Evolutionary conservation across 2,888 invertebrate genomes (phyloP).

Genomic region (Nomada fucata): DNA sequence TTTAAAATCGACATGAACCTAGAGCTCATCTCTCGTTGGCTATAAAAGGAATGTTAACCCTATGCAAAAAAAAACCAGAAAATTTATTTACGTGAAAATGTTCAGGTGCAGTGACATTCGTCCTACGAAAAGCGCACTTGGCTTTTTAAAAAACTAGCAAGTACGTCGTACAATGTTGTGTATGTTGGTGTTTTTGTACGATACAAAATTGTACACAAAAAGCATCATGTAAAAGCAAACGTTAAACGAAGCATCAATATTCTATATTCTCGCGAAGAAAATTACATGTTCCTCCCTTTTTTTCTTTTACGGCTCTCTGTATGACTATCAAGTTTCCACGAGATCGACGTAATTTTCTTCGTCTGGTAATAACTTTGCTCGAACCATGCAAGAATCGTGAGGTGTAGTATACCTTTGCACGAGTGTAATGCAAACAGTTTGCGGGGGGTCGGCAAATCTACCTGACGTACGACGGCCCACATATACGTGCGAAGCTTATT

Average conservation of each 20-base stretch:
- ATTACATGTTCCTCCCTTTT: neutral
- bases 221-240: constrained; percentile 42
- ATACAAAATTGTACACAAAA: constrained; percentile 51
- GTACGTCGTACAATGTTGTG: constrained; percentile 39
- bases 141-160: constrained; percentile 24
- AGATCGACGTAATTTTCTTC: constrained; percentile 24
- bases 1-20: constrained; percentile 33
- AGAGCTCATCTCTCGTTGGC: constrained; percentile 29
- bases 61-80: constrained; percentile 36
- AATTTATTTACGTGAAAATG: constrained; percentile 15
- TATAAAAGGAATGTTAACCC: constrained; percentile 54
- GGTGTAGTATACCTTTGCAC: constrained; percentile 62
- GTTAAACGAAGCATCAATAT: constrained; percentile 26
- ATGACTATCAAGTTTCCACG: neutral
- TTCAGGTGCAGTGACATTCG: constrained; percentile 34
- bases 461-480: constrained; percentile 77
- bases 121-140: constrained; percentile 42
- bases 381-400: constrained; percentile 63
- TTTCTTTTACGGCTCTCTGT: neutral
- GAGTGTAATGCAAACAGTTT: constrained; percentile 57
- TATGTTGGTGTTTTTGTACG: constrained; percentile 36
- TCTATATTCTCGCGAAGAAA: neutral
- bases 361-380: constrained; percentile 36
- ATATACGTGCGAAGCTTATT: constrained; percentile 67
- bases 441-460: constrained; percentile 74